Evolutionary conservation across 1,140 invertebrate species (phyloP), one percentile per base, ranked within the genome.

Genomic region (Drosophila punjabiensis): DNA sequence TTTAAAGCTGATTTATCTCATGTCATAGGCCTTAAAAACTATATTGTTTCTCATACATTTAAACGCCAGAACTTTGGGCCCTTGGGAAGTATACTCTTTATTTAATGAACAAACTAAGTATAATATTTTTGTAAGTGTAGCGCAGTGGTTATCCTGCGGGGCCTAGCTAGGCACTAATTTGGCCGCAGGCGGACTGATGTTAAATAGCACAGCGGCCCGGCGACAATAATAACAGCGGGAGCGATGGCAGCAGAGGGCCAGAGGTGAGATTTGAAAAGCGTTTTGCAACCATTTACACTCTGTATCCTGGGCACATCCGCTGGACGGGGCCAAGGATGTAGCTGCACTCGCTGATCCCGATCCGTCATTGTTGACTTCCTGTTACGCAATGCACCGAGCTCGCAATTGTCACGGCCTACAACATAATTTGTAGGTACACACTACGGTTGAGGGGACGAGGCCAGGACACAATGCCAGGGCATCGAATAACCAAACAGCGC

Each of bases 371-470:
- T 90, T 90, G 86, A 86, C 87, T 86, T 90, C 86, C 86, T 90
- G 86, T 89, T 81, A 87, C 66, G 45, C 67, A 66, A 45, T 59
- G 68, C 63, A 59, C 35, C 20, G 48, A 9, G 59, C 45, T 37
- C 30, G 32, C 55, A 74, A 69, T 62, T 41, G 64, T 69, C 64
- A 61, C 62, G 60, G 78, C 69, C 78, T 79, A 53, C 66, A 75
- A 53, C 66, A 75, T 92, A 92, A 92, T 92, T 92, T 92, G 85
- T 92, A 92, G 85, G 89, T 92, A 92, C 62, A 92, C 65, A 81
- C 79, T 58, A 37, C 47, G 55, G 45, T 33, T 16, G 67, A 53
- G 60, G 61, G 63, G 62, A 4, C 33, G 20, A 0, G 53, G 20
- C 45, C 9, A 28, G 18, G 9, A 52, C 66, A 89, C 86, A 89